Conservation (phyloP, 30 jellyfish, hydroid and myxozoan species). For the Pelagia noctiluca region DNA sequence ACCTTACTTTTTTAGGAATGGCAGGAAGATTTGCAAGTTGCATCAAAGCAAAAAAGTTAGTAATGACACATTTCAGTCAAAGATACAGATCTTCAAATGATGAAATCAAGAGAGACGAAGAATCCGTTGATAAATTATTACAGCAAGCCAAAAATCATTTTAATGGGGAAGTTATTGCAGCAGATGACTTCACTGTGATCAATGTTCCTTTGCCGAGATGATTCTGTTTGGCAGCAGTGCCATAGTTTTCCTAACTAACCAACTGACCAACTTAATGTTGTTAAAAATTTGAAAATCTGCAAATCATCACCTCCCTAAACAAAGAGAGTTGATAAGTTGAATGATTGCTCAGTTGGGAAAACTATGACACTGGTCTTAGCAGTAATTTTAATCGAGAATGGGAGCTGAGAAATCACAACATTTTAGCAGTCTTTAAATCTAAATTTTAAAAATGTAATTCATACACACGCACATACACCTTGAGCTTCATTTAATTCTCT, state of each 20-base stretch:
- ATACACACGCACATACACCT: no score
- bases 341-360: no score
- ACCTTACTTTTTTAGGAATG: conserved; percentile 66
- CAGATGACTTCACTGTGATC: conserved; percentile 70
- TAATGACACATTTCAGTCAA: conserved; percentile 81
- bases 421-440: background rate
- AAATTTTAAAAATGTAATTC: no score
- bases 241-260: no score
- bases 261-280: no score
- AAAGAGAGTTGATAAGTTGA: no score
- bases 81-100: conserved; percentile 54
- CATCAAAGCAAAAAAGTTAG: conserved; percentile 63
- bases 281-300: no score
- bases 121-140: conserved; percentile 37
- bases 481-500: no score
- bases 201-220: conserved; percentile 22
- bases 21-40: conserved; percentile 79
- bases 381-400: no score
- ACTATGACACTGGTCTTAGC: background rate
- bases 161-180: conserved; percentile 78
- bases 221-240: no score
- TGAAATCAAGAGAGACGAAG: conserved; percentile 50
- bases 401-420: no score
- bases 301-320: no score
- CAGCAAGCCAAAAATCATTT: conserved; percentile 69